Evolutionary conservation across 2,113 vertebrate species (phyloP).

Genomic region (Theristicus caerulescens): DNA sequence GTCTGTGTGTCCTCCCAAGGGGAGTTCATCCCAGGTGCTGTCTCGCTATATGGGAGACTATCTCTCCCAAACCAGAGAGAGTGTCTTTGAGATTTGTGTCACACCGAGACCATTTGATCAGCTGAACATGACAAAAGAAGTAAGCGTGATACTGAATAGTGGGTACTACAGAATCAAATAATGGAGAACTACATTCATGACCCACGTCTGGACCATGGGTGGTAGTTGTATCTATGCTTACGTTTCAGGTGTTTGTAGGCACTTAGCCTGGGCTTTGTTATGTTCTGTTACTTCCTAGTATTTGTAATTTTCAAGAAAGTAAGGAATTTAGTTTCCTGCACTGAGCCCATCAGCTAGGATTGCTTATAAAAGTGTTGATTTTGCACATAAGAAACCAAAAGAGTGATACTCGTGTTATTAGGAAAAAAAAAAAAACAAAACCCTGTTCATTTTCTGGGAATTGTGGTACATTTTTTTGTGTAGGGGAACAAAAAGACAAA

Average conservation of each 20-base stretch:
- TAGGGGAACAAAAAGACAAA: not conserved
- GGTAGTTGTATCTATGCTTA: not conserved
- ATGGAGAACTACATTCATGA: not conserved
- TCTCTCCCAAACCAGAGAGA: not conserved
- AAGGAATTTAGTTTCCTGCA: not conserved
- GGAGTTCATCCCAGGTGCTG: not conserved
- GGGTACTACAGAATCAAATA: not conserved
- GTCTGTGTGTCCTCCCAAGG: not conserved
- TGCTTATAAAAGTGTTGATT: not conserved
- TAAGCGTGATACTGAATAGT: not conserved
- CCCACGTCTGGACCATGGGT: no score
- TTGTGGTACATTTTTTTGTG: not conserved
- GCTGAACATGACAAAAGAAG: not conserved
- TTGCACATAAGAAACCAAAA: not conserved
- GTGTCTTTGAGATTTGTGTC: not conserved
- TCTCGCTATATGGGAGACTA: not conserved
- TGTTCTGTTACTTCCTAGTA: not conserved
- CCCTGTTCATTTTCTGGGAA: not conserved
- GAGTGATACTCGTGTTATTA: not conserved
- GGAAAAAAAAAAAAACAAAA: not conserved
- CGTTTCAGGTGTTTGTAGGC: not conserved
- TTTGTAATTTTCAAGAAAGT: not conserved
- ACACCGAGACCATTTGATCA: not conserved
- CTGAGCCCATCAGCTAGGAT: not conserved
- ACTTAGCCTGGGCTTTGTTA: not conserved